Evolutionary conservation across 2,113 vertebrate species (phyloP), one percentile per base, ranked within the genome.

Genomic region (Hylia prasina): DNA sequence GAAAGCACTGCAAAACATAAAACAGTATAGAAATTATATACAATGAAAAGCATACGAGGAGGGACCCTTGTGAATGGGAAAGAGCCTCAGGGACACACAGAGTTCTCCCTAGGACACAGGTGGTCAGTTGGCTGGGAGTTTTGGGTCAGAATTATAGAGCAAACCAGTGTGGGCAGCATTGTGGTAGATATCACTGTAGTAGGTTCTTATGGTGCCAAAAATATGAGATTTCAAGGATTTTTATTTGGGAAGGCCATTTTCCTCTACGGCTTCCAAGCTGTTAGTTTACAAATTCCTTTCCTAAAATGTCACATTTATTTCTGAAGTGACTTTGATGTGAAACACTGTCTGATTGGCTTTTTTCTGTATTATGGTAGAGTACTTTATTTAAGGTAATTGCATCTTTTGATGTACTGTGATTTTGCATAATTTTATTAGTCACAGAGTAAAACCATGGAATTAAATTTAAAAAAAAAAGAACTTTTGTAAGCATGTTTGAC

Each of bases 341-440:
- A 89, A 56, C 23, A n/a, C 53, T 56, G 3, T 50, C 44, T 87
- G 9, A 5, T 44, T 86, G 22, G 11, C 0, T 56, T 78, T 75
- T 68, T 58, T 70, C 18, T 76, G 22, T 30, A 30, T 80, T 85
- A 51, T 24, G 11, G 5, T 69, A 25, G 28, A 69, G 17, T 76
- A 33, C 45, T 78, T 91, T 3, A 61, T 82, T 96, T 65, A 78
- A 90, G 50, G 37, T 76, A 92, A 61, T 80, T 75, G 48, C 27
- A 15, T 82, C 73, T 93, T 95, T 89, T 95, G 69, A 81, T 93
- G 60, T 79, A 42, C n/a, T 45, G 15, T 72, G 25, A 85, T 82
- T 92, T 61, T 82, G 40, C 70, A 72, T 91, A 94, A 91, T 78
- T 78, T 89, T 61, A 89, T 96, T 93, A 90, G 71, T 39, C 63